Evolutionary conservation across 2,113 vertebrate genomes (phyloP).

Genomic region (Ailurus styani): DNA sequence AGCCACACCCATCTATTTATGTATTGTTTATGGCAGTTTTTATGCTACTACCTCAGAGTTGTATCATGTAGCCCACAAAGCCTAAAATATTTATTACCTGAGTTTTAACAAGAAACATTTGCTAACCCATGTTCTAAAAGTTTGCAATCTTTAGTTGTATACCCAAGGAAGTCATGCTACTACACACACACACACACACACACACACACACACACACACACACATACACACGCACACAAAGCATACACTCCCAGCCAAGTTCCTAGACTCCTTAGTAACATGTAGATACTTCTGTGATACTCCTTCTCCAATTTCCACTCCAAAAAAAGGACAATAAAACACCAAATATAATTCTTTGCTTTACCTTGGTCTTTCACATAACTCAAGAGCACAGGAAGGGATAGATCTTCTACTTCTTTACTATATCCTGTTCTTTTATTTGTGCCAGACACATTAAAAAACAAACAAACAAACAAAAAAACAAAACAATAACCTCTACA

Average conservation of each 20-base stretch:
- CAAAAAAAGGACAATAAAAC: background rate
- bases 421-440: background rate
- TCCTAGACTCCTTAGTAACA: background rate
- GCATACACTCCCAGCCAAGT: background rate
- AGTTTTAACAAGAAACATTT: conserved; percentile 6
- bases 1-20: background rate
- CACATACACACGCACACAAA: background rate
- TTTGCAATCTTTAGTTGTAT: background rate
- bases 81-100: background rate
- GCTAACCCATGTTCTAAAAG: background rate
- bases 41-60: background rate
- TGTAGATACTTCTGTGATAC: background rate
- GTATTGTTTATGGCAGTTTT: background rate
- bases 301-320: background rate
- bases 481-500: background rate
- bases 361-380: background rate
- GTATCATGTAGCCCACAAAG: background rate
- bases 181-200: background rate
- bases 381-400: background rate
- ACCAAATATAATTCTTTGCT: background rate
- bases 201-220: background rate
- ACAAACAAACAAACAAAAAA: background rate
- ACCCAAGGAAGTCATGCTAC: background rate
- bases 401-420: background rate
- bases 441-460: background rate